A percentile compares a stretch with the other conserved stretches of the same genome.
phyloP scores from a whole-genome alignment of 2,113 vertebrate species.

The Microcebus lehilahytsara region DNA sequence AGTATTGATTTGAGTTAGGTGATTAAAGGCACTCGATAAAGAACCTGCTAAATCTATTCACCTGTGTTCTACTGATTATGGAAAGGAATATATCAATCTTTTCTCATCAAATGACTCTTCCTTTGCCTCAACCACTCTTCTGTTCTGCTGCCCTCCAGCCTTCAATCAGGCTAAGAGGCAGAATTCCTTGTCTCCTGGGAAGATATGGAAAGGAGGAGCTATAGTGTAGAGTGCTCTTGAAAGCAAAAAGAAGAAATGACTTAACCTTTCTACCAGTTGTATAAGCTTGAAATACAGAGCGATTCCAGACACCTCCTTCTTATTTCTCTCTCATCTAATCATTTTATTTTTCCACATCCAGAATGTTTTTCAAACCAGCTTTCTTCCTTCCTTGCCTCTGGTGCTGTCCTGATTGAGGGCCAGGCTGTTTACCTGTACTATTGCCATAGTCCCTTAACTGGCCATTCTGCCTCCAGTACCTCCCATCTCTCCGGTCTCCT shows the following conservation, averaged over 20 bases:
- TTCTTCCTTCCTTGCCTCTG: not conserved
- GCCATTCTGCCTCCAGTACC: not conserved
- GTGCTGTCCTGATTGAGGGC: not conserved
- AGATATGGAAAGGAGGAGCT: not conserved
- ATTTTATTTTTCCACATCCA: not conserved
- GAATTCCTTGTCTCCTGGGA: slow-evolving; percentile 22
- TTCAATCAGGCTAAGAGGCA: slow-evolving; percentile 56
- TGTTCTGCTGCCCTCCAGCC: slow-evolving; percentile 34
- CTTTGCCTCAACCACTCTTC: slow-evolving; percentile 5
- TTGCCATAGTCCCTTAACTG: not conserved
- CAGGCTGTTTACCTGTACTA: not conserved
- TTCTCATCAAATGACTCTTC: slow-evolving; percentile 67
- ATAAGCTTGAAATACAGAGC: not conserved
- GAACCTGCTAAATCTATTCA: slow-evolving; percentile 68
- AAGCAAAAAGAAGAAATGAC: not conserved
- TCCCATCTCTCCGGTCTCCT: not conserved
- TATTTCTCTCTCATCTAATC: not conserved
- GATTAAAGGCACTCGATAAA: slow-evolving; percentile 77
- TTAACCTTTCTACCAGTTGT: not conserved
- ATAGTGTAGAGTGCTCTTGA: not conserved
- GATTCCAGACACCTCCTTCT: not conserved
- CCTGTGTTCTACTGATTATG: slow-evolving; percentile 73
- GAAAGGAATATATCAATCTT: slow-evolving; percentile 66
- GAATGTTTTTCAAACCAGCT: not conserved
- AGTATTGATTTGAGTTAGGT: slow-evolving; percentile 77